These are phyloP conservation scores for Eilema griseolum DNA, from an alignment of 2,888 invertebrate species.

Conservation along the genomic window DNA sequence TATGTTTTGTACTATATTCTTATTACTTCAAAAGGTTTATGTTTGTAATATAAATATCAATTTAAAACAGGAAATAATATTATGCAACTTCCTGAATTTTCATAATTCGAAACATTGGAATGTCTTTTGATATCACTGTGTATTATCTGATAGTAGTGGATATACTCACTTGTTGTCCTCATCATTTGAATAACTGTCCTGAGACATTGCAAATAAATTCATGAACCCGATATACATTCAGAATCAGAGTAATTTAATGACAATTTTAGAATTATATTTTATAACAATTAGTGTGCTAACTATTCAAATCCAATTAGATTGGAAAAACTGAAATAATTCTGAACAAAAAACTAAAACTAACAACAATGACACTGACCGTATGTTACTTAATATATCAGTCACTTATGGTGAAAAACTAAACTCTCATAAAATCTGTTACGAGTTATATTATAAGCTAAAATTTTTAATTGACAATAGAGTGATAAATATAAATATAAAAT, in stretches of 20 bases:
- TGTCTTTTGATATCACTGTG: background rate
- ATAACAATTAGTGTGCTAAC: too few species aligned
- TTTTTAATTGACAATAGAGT: background rate
- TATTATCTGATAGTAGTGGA: background rate
- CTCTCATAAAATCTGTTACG: background rate
- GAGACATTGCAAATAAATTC: background rate
- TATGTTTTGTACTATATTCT: background rate
- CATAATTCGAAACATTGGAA: background rate
- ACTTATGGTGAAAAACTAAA: background rate
- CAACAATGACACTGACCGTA: too few species aligned
- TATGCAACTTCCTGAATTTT: constrained; percentile 29
- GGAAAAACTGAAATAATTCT: too few species aligned
- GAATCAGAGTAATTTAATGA: too few species aligned
- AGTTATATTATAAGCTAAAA: background rate
- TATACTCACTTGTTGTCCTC: background rate
- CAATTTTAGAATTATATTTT: too few species aligned
- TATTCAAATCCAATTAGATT: too few species aligned
- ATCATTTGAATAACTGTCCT: background rate
- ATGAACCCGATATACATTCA: too few species aligned
- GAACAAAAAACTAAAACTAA: too few species aligned
- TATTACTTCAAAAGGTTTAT: constrained; percentile 11
- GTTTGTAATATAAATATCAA: constrained; percentile 27
- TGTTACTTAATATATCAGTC: too few species aligned
- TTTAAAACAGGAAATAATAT: constrained; percentile 43
- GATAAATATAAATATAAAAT: too few species aligned